These are phyloP conservation scores for Rhingia campestris DNA, from an alignment of 2,888 invertebrate genomes.

Conservation along the genomic window DNA sequence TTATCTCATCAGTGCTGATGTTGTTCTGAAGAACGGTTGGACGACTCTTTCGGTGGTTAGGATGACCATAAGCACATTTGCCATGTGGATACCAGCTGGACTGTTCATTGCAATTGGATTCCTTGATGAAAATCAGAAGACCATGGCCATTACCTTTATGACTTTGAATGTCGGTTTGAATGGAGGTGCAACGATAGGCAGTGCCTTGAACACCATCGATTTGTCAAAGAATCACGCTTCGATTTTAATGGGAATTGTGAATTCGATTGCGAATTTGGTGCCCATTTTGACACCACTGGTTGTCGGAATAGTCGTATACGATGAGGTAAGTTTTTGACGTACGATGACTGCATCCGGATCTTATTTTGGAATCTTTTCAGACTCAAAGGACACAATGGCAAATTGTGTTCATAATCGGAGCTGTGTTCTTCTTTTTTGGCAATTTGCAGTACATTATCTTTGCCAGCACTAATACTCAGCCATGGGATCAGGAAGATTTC, in stretches of 20 bases:
- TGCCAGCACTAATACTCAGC: constrained; percentile 86
- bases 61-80: constrained; percentile 75
- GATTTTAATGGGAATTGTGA: constrained; percentile 86
- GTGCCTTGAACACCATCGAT: constrained; percentile 84
- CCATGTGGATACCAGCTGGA: constrained; percentile 83
- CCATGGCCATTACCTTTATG: constrained; percentile 83
- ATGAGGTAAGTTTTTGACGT: constrained; percentile 76
- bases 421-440: constrained; percentile 87
- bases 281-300: constrained; percentile 85
- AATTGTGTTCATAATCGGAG: constrained; percentile 86
- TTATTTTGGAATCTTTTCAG: constrained; percentile 80
- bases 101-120: constrained; percentile 83
- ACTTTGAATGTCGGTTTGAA: constrained; percentile 83
- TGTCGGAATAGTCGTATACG: constrained; percentile 83
- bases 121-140: constrained; percentile 79
- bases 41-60: constrained; percentile 78
- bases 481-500: constrained; percentile 87
- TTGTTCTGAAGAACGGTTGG: constrained; percentile 50
- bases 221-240: constrained; percentile 86
- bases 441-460: constrained; percentile 88
- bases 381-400: constrained; percentile 86
- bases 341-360: background rate
- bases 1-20: constrained; percentile 46
- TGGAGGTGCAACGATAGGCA: constrained; percentile 82
- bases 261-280: constrained; percentile 85